These are phyloP conservation scores for Nowickia ferox DNA, from an alignment of 2,888 invertebrate genomes.

Conservation along the genomic window DNA sequence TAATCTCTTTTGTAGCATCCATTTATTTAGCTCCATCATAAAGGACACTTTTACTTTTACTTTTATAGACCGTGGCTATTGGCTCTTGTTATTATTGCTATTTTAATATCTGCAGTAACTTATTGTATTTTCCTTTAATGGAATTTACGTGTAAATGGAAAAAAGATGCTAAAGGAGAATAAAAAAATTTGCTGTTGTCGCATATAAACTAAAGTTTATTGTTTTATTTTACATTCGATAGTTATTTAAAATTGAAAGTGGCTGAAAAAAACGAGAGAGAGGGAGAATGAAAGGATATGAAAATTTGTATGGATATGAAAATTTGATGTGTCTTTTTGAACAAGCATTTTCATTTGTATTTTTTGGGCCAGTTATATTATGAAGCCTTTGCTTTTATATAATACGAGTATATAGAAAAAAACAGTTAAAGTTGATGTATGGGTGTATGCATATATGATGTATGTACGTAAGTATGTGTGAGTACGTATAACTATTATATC, in stretches of 20 bases:
- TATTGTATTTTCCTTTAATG: conserved; percentile 6
- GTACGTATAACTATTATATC: not conserved
- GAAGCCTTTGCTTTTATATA: not conserved
- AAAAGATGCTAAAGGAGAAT: not conserved
- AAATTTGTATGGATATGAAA: not conserved
- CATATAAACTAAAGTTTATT: conserved; percentile 10
- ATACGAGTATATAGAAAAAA: too few relatives aligned
- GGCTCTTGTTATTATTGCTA: not conserved
- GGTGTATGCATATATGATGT: too few relatives aligned
- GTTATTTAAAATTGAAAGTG: not conserved
- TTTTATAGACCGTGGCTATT: not conserved
- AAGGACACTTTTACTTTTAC: not conserved
- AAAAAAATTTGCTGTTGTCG: conserved; percentile 7
- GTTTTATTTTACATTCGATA: conserved; percentile 7
- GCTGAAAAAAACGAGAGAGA: not conserved
- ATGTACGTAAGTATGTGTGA: not conserved
- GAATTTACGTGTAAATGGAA: conserved; percentile 4
- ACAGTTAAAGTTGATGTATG: not conserved
- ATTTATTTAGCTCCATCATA: not conserved
- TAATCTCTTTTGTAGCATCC: not conserved
- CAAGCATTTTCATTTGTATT: not conserved
- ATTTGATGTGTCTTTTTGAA: not conserved
- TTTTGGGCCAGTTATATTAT: not conserved
- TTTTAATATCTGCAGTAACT: conserved; percentile 2
- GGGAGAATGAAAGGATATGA: not conserved